Conservation (phyloP, 2,888 invertebrate species). For the Falcaria lacertinaria region DNA sequence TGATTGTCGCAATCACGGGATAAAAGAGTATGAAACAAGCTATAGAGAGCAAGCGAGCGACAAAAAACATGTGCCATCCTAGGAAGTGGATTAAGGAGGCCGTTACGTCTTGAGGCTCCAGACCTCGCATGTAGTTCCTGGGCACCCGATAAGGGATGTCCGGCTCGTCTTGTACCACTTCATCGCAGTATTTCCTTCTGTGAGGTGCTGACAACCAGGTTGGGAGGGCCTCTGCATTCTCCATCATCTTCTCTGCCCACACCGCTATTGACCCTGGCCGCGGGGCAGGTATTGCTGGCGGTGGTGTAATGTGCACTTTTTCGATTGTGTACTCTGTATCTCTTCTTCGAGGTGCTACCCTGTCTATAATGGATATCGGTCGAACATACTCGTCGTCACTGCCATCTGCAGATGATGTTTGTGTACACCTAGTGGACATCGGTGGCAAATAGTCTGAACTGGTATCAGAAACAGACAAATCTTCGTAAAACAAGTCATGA, state of each 20-base stretch:
- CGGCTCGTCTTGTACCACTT: slow-evolving; percentile 55
- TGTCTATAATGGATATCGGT: slow-evolving; percentile 60
- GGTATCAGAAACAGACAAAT: slow-evolving; percentile 41
- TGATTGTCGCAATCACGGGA: slow-evolving; percentile 79
- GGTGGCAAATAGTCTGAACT: slow-evolving; percentile 57
- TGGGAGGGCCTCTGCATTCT: slow-evolving; percentile 78
- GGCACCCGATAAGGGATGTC: slow-evolving; percentile 62
- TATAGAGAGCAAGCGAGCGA: slow-evolving; percentile 85
- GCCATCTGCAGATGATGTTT: slow-evolving; percentile 29
- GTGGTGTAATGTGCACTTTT: slow-evolving; percentile 69
- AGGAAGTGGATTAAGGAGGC: slow-evolving; percentile 84
- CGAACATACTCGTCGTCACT: slow-evolving; percentile 62
- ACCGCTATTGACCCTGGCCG: slow-evolving; percentile 59
- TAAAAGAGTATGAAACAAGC: slow-evolving; percentile 85
- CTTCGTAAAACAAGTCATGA: slow-evolving; percentile 41
- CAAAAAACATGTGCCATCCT: slow-evolving; percentile 88
- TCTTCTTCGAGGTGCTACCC: slow-evolving; percentile 54
- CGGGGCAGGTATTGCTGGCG: slow-evolving; percentile 66
- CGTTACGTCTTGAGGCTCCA: slow-evolving; percentile 87
- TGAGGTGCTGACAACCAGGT: slow-evolving; percentile 71
- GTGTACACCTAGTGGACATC: slow-evolving; percentile 18
- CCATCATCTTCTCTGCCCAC: slow-evolving; percentile 74
- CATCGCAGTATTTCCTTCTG: slow-evolving; percentile 56
- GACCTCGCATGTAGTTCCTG: slow-evolving; percentile 79
- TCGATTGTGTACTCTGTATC: slow-evolving; percentile 54